phyloP scores from a whole-genome alignment of 2,888 invertebrate species.

The Acleris sparsana region DNA sequence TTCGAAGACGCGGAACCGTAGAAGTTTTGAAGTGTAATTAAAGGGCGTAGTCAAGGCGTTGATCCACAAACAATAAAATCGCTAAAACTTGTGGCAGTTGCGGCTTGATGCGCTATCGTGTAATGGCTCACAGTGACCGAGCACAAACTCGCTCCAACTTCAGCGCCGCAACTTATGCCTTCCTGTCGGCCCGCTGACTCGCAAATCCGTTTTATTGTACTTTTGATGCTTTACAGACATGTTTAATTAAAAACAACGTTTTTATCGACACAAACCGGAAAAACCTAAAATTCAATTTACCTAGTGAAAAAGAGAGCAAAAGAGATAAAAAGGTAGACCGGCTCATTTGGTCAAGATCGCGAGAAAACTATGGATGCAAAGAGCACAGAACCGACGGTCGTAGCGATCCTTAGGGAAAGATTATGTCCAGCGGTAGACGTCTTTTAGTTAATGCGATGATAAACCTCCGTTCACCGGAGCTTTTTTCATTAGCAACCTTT shows the following conservation, averaged over 20 bases:
- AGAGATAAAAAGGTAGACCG: no score
- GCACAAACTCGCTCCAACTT: slow-evolving; percentile 67
- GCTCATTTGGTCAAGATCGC: no score
- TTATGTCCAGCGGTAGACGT: no score
- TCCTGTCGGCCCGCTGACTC: slow-evolving; percentile 52
- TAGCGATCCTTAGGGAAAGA: no score
- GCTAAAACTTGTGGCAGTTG: slow-evolving; percentile 60
- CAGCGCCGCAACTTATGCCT: slow-evolving; percentile 58
- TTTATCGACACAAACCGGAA: neutral
- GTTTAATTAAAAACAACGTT: slow-evolving; percentile 14
- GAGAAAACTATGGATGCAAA: no score
- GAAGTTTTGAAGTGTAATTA: slow-evolving; percentile 57
- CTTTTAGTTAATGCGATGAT: no score
- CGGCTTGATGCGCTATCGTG: slow-evolving; percentile 59
- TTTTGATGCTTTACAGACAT: slow-evolving; percentile 19
- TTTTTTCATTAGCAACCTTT: no score
- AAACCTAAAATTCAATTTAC: no score
- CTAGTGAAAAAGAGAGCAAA: no score
- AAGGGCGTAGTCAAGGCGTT: slow-evolving; percentile 52
- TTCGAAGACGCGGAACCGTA: slow-evolving; percentile 47
- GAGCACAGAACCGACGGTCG: no score
- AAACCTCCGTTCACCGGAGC: no score
- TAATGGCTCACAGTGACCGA: slow-evolving; percentile 72
- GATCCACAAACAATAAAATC: slow-evolving; percentile 65
- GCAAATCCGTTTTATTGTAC: slow-evolving; percentile 47